Evolutionary conservation across 1,140 invertebrate species (phyloP).

Genomic region (Drosophila virilis): DNA sequence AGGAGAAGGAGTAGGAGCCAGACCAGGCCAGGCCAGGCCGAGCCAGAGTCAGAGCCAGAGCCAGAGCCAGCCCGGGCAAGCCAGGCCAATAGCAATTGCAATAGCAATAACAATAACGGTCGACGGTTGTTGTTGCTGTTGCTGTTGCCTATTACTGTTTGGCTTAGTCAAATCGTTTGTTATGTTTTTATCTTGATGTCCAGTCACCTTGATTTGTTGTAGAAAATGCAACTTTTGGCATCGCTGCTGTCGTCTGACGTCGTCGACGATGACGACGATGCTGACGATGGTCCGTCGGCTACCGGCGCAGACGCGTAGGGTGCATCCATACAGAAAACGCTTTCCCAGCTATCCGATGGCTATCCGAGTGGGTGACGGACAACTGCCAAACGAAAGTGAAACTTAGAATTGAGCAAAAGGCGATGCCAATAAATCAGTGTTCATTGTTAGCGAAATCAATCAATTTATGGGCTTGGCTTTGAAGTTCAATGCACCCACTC

Average conservation of each 20-base stretch:
- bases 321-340: slow-evolving; percentile 46
- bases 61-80: slow-evolving; percentile 47
- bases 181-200: slow-evolving; percentile 83
- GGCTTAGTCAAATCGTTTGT: slow-evolving; percentile 83
- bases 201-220: slow-evolving; percentile 83
- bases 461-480: slow-evolving; percentile 68
- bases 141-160: slow-evolving; percentile 75
- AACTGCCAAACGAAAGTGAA: slow-evolving; percentile 62
- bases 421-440: slow-evolving; percentile 44
- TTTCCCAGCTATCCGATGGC: slow-evolving; percentile 20
- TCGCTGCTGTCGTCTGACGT: slow-evolving; percentile 42
- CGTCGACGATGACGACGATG: too few species aligned
- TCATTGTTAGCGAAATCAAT: slow-evolving; percentile 50
- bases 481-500: slow-evolving; percentile 54
- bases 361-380: slow-evolving; percentile 47
- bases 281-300: slow-evolving; percentile 21
- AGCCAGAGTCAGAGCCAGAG: neutral
- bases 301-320: slow-evolving; percentile 68
- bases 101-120: slow-evolving; percentile 79
- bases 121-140: slow-evolving; percentile 43
- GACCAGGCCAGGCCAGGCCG: neutral
- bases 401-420: slow-evolving; percentile 66
- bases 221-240: slow-evolving; percentile 82
- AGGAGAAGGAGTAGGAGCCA: slow-evolving; percentile 31
- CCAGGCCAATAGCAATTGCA: slow-evolving; percentile 43